A percentile compares a stretch with the other conserved stretches of the same genome.
Conservation (phyloP, 2,113 vertebrate species). For the Puntigrus tetrazona region DNA sequence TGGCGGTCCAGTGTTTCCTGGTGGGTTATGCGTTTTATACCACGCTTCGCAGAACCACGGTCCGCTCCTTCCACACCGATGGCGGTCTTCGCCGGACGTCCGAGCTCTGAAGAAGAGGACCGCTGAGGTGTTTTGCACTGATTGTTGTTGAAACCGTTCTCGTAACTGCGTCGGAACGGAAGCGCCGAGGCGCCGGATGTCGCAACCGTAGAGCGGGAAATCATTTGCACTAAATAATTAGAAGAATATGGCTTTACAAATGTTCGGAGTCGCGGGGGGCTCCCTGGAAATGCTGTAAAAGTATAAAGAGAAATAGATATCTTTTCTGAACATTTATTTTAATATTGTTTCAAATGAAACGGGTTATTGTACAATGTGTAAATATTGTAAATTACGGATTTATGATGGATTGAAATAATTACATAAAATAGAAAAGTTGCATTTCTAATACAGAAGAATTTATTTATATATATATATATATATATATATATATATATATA, state of each 20-base stretch:
- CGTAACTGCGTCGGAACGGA: conserved; percentile 60
- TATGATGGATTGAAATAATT: conserved; percentile 78
- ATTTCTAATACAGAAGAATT: conserved; percentile 90
- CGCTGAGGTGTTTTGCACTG: conserved; percentile 84
- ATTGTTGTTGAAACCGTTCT: conserved; percentile 76
- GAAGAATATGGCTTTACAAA: conserved; percentile 83
- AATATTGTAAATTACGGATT: conserved; percentile 80
- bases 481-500: conserved; percentile 43
- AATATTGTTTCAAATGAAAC: conserved; percentile 86
- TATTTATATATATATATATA: not conserved
- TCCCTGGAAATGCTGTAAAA: conserved; percentile 78
- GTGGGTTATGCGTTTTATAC: not conserved
- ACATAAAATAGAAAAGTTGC: conserved; percentile 79
- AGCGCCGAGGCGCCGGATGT: conserved; percentile 82
- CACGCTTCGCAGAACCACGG: not conserved
- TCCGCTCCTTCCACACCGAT: not conserved
- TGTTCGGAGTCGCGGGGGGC: conserved; percentile 69
- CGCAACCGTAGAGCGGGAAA: conserved; percentile 77
- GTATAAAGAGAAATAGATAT: conserved; percentile 80
- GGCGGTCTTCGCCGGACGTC: not conserved
- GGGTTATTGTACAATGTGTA: conserved; percentile 84
- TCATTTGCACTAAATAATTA: conserved; percentile 92
- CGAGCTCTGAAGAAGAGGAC: conserved; percentile 70
- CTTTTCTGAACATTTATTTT: conserved; percentile 91
- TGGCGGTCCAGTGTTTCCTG: not conserved